Conservation (phyloP, 2,888 invertebrate species). For the Cephus rjabovi region DNA sequence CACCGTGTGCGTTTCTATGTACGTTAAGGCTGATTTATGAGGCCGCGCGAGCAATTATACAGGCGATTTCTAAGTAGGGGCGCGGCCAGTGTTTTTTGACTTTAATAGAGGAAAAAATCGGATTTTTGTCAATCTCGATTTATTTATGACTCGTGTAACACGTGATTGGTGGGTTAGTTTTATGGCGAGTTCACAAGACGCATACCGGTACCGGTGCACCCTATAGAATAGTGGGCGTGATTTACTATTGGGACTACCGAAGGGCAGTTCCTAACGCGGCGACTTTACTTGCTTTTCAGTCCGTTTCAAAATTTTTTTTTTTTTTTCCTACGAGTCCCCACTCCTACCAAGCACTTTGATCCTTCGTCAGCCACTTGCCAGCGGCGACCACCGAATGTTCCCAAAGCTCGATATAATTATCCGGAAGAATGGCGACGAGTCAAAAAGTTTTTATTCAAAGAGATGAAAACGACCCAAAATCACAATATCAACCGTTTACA, state of each 20-base stretch:
- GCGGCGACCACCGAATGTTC: not conserved
- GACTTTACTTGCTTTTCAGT: not conserved
- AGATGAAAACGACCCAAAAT: not conserved
- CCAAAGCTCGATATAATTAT: not conserved
- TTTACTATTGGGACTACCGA: not conserved
- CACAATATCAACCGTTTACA: not conserved
- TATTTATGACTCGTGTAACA: not conserved
- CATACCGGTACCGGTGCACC: not conserved
- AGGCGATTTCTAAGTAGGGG: not conserved
- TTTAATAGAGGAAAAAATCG: not conserved
- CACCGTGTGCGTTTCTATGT: not conserved
- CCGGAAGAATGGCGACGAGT: not conserved
- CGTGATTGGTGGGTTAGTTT: not conserved
- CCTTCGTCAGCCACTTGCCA: not conserved
- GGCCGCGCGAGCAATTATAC: constrained; percentile 4
- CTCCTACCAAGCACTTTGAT: not conserved
- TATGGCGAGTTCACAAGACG: not conserved
- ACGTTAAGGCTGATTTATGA: not conserved
- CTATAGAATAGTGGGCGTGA: not conserved
- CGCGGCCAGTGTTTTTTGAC: not conserved
- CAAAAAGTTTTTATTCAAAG: not conserved
- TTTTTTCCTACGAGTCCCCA: not conserved
- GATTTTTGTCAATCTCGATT: not conserved
- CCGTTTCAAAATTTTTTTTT: not conserved
- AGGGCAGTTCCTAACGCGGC: not conserved